phyloP scores from a whole-genome alignment of 2,113 vertebrate species.

The Sciurus niger region DNA sequence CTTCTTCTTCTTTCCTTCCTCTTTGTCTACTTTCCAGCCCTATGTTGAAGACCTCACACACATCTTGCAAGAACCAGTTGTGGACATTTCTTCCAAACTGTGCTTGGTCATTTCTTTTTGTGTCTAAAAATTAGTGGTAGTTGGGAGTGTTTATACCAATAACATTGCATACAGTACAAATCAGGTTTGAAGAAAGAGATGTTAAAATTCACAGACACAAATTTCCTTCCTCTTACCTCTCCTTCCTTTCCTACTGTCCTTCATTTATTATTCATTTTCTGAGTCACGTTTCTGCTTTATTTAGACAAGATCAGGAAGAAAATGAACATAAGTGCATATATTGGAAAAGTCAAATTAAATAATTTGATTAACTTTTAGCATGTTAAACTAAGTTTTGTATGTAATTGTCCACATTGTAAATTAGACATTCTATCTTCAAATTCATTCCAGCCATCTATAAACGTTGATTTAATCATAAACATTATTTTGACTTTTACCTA shows the following conservation, averaged over 20 bases:
- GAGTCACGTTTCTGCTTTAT: not conserved
- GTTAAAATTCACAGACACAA: not conserved
- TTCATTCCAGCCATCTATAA: not conserved
- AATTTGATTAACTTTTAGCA: not conserved
- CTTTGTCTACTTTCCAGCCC: accelerated
- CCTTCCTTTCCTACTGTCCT: not conserved
- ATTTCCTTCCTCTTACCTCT: accelerated
- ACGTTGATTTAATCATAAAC: not conserved
- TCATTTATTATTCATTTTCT: conserved; percentile 1
- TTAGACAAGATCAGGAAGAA: conserved; percentile 17
- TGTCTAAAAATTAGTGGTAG: not conserved
- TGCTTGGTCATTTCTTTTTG: not conserved
- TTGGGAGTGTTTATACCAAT: not conserved
- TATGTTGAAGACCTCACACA: not conserved
- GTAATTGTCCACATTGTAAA: not conserved
- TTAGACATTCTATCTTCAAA: not conserved
- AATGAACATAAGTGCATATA: not conserved
- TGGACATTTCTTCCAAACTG: not conserved
- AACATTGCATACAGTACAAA: not conserved
- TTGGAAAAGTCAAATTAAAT: conserved; percentile 19
- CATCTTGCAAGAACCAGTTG: not conserved
- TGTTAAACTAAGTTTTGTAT: not conserved
- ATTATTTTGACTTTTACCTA: conserved; percentile 27
- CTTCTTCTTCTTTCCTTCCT: not conserved
- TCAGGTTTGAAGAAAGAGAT: not conserved